These are phyloP conservation scores for Paradoxurus hermaphroditus DNA, from an alignment of 2,113 vertebrate species.

Conservation along the genomic window DNA sequence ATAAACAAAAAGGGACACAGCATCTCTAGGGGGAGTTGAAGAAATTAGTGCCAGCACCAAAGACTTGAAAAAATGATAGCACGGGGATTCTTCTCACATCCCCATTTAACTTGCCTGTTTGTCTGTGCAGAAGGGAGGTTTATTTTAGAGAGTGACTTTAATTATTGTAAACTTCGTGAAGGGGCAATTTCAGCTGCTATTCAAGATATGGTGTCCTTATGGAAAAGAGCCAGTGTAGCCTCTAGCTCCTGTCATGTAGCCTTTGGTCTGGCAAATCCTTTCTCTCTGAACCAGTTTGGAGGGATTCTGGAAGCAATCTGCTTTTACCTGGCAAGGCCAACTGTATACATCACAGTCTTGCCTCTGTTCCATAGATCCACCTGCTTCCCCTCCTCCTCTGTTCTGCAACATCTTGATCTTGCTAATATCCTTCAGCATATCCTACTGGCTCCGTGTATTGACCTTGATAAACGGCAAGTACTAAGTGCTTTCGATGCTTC, in stretches of 20 bases:
- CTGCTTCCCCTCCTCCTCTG: background rate
- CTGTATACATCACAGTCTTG: background rate
- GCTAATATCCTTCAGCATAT: background rate
- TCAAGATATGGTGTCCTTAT: background rate
- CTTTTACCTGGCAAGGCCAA: background rate
- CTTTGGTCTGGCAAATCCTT: background rate
- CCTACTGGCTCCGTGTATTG: background rate
- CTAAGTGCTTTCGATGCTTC: background rate
- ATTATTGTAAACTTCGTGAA: background rate
- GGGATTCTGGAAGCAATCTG: background rate
- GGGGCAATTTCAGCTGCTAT: background rate
- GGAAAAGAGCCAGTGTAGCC: background rate
- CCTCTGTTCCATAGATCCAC: background rate
- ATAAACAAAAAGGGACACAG: background rate
- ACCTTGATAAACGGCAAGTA: background rate
- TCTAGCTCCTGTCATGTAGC: background rate
- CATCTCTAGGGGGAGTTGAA: background rate
- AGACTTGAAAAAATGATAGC: background rate
- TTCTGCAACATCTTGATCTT: background rate
- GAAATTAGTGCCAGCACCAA: background rate
- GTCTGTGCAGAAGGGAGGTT: background rate
- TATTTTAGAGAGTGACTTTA: background rate
- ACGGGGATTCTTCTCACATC: background rate
- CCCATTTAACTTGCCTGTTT: background rate
- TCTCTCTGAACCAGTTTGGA: background rate